phyloP scores from a whole-genome alignment of 2,888 invertebrate genomes.

The Notodromas monacha region DNA sequence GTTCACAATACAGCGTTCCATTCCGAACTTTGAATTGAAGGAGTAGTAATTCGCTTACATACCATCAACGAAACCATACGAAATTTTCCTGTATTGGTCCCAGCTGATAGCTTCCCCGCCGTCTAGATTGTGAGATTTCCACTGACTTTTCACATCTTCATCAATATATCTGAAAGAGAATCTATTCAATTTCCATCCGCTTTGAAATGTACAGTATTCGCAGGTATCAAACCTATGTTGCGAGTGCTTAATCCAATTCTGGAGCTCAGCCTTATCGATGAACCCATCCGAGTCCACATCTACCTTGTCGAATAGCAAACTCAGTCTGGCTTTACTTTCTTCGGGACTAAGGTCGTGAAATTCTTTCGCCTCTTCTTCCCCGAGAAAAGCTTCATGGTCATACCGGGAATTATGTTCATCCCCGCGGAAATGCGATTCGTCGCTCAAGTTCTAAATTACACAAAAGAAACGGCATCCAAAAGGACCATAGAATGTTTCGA shows the following conservation, averaged over 20 bases:
- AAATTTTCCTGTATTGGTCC: constrained; percentile 40
- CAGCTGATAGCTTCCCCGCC: constrained; percentile 39
- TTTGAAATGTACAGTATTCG: no score
- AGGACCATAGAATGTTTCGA: no score
- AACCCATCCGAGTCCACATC: constrained; percentile 51
- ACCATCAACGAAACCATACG: constrained; percentile 57
- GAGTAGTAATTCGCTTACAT: constrained; percentile 7
- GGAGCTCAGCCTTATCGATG: constrained; percentile 52
- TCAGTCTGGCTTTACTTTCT: constrained; percentile 61
- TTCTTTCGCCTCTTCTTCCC: constrained; percentile 56
- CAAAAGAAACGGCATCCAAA: no score
- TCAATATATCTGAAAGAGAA: no score
- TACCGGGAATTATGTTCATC: constrained; percentile 50
- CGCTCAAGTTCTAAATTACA: not conserved
- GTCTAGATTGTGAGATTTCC: constrained; percentile 45
- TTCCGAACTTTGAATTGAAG: no score
- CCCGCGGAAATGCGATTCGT: constrained; percentile 15
- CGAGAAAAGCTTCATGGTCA: constrained; percentile 88
- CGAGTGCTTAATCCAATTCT: constrained; percentile 81
- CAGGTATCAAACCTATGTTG: no score
- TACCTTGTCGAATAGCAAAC: constrained; percentile 34
- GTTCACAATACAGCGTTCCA: no score
- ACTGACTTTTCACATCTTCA: constrained; percentile 69
- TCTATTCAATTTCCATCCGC: no score
- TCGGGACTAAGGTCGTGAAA: constrained; percentile 81